Base-by-base conservation (phyloP, 2,113 vertebrate species). In the Egretta garzetta region DNA sequence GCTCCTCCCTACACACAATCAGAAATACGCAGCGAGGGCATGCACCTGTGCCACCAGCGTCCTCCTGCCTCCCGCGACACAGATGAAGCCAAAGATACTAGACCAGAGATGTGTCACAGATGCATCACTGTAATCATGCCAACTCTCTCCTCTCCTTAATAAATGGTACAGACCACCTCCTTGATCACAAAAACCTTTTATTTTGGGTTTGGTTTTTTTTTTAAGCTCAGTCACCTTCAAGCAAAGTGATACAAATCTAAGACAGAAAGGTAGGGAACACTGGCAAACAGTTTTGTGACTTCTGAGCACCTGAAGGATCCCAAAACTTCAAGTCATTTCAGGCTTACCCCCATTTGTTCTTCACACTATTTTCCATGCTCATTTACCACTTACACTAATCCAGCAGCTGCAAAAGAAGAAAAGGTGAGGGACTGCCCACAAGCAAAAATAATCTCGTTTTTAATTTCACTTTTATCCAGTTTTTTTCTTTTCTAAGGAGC, bases 41-140 rank as follows among this genome's bases (percentile, higher is more conserved):
- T 23, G 13, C 2, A n/a, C 14, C 18, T 28, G 21, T 3, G 11
- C 10, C 4, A 0, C 13, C n/a, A 26, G 23, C 22, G 17, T 10
- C 35, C 10, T 50, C 41, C 47, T 84, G 33, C 16, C 33, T 81
- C 73, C 21, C 0, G 0, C 4, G 2, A 35, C 62, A 73, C 1
- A 3, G 52, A 72, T 6, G 26, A 6, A 84, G 37, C 45, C 80
- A 77, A 60, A 73, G 27, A 35, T 23, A 39, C 11, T 5, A 70
- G 20, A 80, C 19, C 37, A 81, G 26, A 63, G 33, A 28, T 55
- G 18, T 18, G 63, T 32, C 53, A 80, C 19, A 83, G 23, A 66
- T 10, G 14, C 7, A 62, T 26, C 27, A 37, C 33, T 86, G 80
- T 39, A 72, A 50, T 21, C 14, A 49, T 1, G 4, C 7, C 23